Base-by-base conservation (phyloP, 2,113 vertebrate species). In the Urocitellus parryii region DNA sequence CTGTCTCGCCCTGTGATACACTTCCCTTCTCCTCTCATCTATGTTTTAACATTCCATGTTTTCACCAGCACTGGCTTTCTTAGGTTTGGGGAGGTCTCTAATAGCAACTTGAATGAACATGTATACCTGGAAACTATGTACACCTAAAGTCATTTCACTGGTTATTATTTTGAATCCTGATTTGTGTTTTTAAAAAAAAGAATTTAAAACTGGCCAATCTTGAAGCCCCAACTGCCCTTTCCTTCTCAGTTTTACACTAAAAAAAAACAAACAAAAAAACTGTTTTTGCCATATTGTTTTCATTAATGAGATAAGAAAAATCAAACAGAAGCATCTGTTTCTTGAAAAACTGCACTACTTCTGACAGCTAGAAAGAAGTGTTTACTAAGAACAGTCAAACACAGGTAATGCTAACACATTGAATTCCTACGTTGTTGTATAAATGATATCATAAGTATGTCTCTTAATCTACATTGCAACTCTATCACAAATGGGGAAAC, bases 191-290 rank as follows among this genome's bases (percentile, higher is more conserved):
- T 78, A 24, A 79, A 70, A 91, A 91, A 53, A 53, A 53, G 13
- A 53, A 53, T 16, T 73, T 91, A 81, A 79, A 86, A 86, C 17
- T 87, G 11, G 61, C 11, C 24, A 63, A 76, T 81, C 65, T 45
- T 79, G 8, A 37, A 81, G 42, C 5, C 22, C 22, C 1, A 91
- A 14, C 24, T 88, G 70, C 56, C 78, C 7, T 32, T 77, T 88
- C 18, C 61, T 70, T 68, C 39, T 48, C 77, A 76, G 24, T 92
- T 93, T 92, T 88, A 88, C 45, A 81, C 32, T 68, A 76, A 82
- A 11, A 81, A 91, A 91, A 53, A 76, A 82, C 11, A 81, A 91
- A 91, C 42, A 82, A 16, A 67, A 91, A 91, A 53, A 84, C 17
- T 73, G 67, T 61, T 81, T 70, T 70, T 37, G 42, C 4, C 73